A percentile compares a stretch with the other conserved stretches of the same genome.
phyloP scores from a whole-genome alignment of 2,797 vertebrate genomes.

The Characodon lateralis region DNA sequence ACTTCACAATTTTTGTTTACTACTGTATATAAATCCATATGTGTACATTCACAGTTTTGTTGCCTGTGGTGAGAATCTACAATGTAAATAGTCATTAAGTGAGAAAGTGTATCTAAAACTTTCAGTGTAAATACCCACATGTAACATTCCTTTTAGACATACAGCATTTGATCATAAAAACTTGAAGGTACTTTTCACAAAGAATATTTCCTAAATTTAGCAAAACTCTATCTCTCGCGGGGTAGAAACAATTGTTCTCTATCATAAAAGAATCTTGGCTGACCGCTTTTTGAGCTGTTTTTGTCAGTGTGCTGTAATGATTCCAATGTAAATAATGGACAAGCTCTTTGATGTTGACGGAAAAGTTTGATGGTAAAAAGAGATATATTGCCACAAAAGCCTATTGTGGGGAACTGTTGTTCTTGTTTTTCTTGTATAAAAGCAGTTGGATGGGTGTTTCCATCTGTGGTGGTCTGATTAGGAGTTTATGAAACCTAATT shows the following conservation, averaged over 20 bases:
- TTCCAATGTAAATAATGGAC: constrained; percentile 46
- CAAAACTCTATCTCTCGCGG: constrained; percentile 14
- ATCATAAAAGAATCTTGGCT: constrained; percentile 42
- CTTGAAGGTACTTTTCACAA: constrained; percentile 2
- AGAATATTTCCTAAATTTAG: constrained; percentile 16
- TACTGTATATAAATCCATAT: too few relatives aligned
- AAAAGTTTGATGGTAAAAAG: constrained; percentile 27
- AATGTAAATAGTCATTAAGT: too few relatives aligned
- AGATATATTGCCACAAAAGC: constrained; percentile 44
- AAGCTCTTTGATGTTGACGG: constrained; percentile 43
- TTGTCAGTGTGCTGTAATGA: constrained; percentile 39
- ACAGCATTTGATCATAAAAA: background rate
- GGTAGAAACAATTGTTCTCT: constrained; percentile 30
- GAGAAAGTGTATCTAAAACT: too few relatives aligned
- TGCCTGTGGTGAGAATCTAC: too few relatives aligned
- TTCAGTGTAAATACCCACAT: background rate
- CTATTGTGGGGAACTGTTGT: constrained; percentile 36
- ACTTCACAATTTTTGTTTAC: too few relatives aligned
- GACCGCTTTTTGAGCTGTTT: constrained; percentile 34
- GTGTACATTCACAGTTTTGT: too few relatives aligned
- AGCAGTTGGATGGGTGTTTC: constrained; percentile 22
- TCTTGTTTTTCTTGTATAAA: constrained; percentile 22
- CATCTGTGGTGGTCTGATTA: constrained; percentile 29
- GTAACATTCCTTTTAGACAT: background rate
- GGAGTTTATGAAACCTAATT: constrained; percentile 33